Evolutionary conservation across 2,888 invertebrate species (phyloP).

Genomic region (Eretmocerus hayati): DNA sequence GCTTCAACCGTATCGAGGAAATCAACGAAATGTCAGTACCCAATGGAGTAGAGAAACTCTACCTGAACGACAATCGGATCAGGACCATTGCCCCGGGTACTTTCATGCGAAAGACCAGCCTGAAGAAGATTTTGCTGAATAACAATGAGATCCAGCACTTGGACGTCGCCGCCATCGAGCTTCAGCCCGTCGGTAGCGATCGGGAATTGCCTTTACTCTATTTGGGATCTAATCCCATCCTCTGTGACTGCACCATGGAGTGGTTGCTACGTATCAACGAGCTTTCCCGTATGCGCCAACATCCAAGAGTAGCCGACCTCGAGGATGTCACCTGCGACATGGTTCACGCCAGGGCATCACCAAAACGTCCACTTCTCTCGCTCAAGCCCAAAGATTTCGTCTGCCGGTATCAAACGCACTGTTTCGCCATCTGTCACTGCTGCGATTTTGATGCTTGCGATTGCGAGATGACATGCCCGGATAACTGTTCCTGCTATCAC

Average conservation of each 20-base stretch:
- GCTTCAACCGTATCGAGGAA: conserved; percentile 63
- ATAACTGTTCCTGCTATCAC: conserved; percentile 79
- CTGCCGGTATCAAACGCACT: conserved; percentile 74
- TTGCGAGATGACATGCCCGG: conserved; percentile 85
- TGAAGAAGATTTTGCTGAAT: conserved; percentile 71
- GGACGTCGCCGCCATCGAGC: conserved; percentile 64
- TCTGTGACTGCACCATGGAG: conserved; percentile 82
- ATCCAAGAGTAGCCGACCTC: conserved; percentile 74
- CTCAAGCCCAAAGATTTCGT: conserved; percentile 70
- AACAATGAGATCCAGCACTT: conserved; percentile 67
- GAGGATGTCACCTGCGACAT: conserved; percentile 71
- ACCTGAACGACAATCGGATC: conserved; percentile 69
- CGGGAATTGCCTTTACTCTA: conserved; percentile 71
- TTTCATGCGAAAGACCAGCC: conserved; percentile 60
- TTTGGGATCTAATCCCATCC: conserved; percentile 74
- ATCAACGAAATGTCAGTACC: conserved; percentile 65
- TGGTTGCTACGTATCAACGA: conserved; percentile 77
- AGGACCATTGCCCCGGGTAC: conserved; percentile 64
- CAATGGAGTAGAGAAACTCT: conserved; percentile 64
- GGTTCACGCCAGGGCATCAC: conserved; percentile 59
- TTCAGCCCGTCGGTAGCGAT: conserved; percentile 59
- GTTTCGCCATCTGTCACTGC: conserved; percentile 80
- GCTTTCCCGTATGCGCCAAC: conserved; percentile 63
- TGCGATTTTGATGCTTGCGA: conserved; percentile 88
- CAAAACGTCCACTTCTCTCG: conserved; percentile 58